Base-by-base conservation (phyloP, 2,888 invertebrate species). In the Lacanobia wlatinum region DNA sequence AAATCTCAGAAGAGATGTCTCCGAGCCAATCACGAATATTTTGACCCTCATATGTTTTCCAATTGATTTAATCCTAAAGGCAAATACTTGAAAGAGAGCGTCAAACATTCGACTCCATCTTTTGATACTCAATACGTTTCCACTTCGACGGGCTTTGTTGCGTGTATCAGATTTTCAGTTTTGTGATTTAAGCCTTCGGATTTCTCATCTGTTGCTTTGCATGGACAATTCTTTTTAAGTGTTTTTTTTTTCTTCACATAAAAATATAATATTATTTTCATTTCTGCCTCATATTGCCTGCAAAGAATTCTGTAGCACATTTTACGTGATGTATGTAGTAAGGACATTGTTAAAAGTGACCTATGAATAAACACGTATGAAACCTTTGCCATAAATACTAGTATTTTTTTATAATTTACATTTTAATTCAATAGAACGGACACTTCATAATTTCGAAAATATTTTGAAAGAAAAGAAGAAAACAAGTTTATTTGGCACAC, bases 31-130 rank as follows among this genome's bases (percentile, higher is more conserved):
- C 76, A 74, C 62, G 65, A 82, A 82, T 78, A 82, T 81, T 82
- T 79, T 79, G 78, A 85, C 84, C 84, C 86, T 83, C 77, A 72
- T 80, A 83, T 81, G 79, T 85, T 85, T 89, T 89, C 86, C 87
- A 88, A 73, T 79, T 87, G 88, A 87, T 87, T 89, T 80, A 84
- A 84, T 83, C 70, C 71, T 79, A 83, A 87, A 88, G 76, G 85
- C 82, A 85, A 87, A 88, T 87, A 84, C 73, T 87, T 84, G 84
- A 84, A 84, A 84, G 82, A 86, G 82, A 83, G 77, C 83, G 85
- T 78, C 82, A 87, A 88, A 85, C 86, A 85, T 85, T 84, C 77
- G 72, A 83, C 82, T 84, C 77, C 80, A 73, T 84, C 86, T 85
- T 82, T 85, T 79, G 82, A 84, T 84, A 84, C 79, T 82, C 81